Base-by-base conservation (phyloP, 1,140 invertebrate genomes). In the Tetranychus urticae region DNA sequence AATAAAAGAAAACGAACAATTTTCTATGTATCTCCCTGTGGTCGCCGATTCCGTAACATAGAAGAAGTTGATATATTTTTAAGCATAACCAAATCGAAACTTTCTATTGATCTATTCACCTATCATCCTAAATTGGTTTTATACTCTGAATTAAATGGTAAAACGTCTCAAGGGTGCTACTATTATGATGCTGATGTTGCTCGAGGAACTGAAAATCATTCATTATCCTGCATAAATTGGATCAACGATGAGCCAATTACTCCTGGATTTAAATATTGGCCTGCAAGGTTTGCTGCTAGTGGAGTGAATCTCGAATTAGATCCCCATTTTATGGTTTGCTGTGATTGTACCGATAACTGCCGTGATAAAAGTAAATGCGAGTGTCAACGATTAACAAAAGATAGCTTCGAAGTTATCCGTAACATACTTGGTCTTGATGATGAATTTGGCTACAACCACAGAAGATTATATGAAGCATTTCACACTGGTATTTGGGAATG, bases 401-500 rank as follows among this genome's bases (percentile, higher is more conserved):
- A 77, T 1, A 14, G 37, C 12, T 42, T 10, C n/a, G 68, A 75
- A 13, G 84, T 83, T 72, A 81, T 84, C 0, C 91, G 90, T 66
- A 83, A 80, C 23, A 72, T 56, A 39, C 39, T n/a, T 0, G 39
- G 10, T 10, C 39, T 6, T 6, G 39, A 10, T 42, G 39, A 10
- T 1, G 39, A 42, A 23, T 23, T 23, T 58, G 52, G 48, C 1
- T 88, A 88, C 35, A 39, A 59, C 23, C n/a, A 63, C 35, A n/a
- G 55, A 1, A 83, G 80, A 12, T 84, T 89, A 0, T 85, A 39
- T 37, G n/a, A 52, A 13, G 13, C 42, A 33, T 6, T 58, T 23
- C 33, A 31, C 0, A 59, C 58, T 47, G 62, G 46, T 1, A 47
- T 96, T 48, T 94, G 84, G 70, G 91, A 96, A 74, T 96, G 91